Evolutionary conservation across 2,888 invertebrate genomes (phyloP).

Genomic region (Embidobia sp.): DNA sequence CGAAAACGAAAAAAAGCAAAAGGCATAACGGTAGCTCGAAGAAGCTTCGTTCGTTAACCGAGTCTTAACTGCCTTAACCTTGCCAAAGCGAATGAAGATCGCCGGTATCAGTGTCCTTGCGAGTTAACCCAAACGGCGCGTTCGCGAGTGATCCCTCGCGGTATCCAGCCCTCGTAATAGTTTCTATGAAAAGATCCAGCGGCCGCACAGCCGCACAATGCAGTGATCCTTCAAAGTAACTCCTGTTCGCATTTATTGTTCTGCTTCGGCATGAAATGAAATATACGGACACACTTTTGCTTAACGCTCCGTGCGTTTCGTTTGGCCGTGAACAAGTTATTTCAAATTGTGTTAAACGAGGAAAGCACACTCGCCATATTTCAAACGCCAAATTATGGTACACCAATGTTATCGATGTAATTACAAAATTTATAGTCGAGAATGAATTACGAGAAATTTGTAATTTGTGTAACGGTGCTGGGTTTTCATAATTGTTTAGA

Average conservation of each 20-base stretch:
- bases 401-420: no score
- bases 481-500: no score
- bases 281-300: slow-evolving; percentile 6
- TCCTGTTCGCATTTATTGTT: slow-evolving; percentile 30
- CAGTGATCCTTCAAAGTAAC: slow-evolving; percentile 33
- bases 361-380: background rate
- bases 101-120: slow-evolving; percentile 61
- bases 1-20: slow-evolving; percentile 68
- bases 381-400: no score
- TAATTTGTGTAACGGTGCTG: no score
- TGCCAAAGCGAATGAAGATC: slow-evolving; percentile 62
- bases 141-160: slow-evolving; percentile 46
- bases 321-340: slow-evolving; percentile 19
- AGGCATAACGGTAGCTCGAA: slow-evolving; percentile 72
- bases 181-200: slow-evolving; percentile 54
- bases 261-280: slow-evolving; percentile 7
- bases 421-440: no score
- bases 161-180: slow-evolving; percentile 50
- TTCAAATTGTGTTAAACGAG: slow-evolving; percentile 8
- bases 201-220: slow-evolving; percentile 27
- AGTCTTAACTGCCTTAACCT: slow-evolving; percentile 65
- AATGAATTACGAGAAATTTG: no score
- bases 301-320: slow-evolving; percentile 15
- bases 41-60: slow-evolving; percentile 67
- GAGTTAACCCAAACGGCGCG: slow-evolving; percentile 48